Evolutionary conservation across 2,888 invertebrate genomes (phyloP).

Genomic region (Catocala nupta): DNA sequence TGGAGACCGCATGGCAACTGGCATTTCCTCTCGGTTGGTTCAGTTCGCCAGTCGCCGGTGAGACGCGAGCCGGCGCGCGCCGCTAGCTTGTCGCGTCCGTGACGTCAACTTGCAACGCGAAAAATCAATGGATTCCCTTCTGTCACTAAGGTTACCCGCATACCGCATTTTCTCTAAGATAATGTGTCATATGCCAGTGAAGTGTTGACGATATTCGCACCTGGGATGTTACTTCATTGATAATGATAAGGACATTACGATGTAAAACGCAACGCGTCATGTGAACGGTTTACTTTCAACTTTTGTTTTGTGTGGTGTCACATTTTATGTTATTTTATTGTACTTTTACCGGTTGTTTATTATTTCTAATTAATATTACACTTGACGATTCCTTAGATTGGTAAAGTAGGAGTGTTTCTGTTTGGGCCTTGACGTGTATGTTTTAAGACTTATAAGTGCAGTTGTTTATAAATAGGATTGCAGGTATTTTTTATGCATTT

Average conservation of each 20-base stretch:
- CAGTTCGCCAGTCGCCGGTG: slow-evolving; percentile 76
- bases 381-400: slow-evolving; percentile 32
- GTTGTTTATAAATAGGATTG: slow-evolving; percentile 22
- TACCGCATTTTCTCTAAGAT: slow-evolving; percentile 84
- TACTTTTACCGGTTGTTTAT: slow-evolving; percentile 23
- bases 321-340: slow-evolving; percentile 68
- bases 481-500: slow-evolving; percentile 14
- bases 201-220: slow-evolving; percentile 67
- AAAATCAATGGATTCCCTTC: slow-evolving; percentile 84
- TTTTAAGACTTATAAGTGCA: not conserved
- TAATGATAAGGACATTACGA: slow-evolving; percentile 62
- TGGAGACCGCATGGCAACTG: slow-evolving; percentile 80
- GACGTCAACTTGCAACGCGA: slow-evolving; percentile 82
- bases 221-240: slow-evolving; percentile 55
- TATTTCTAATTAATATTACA: slow-evolving; percentile 23
- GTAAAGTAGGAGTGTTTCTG: slow-evolving; percentile 13
- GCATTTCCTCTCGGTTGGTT: slow-evolving; percentile 74
- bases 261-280: slow-evolving; percentile 68
- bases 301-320: slow-evolving; percentile 80
- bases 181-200: slow-evolving; percentile 83
- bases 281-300: slow-evolving; percentile 80
- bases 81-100: slow-evolving; percentile 74
- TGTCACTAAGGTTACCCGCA: slow-evolving; percentile 81
- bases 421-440: slow-evolving; percentile 2
- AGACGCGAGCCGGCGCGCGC: slow-evolving; percentile 85